Percentiles rank a stretch among this genome's conserved stretches.
Evolutionary conservation across 2,113 vertebrate species (phyloP).

Genomic region (Mesembrinibis cayennensis): DNA sequence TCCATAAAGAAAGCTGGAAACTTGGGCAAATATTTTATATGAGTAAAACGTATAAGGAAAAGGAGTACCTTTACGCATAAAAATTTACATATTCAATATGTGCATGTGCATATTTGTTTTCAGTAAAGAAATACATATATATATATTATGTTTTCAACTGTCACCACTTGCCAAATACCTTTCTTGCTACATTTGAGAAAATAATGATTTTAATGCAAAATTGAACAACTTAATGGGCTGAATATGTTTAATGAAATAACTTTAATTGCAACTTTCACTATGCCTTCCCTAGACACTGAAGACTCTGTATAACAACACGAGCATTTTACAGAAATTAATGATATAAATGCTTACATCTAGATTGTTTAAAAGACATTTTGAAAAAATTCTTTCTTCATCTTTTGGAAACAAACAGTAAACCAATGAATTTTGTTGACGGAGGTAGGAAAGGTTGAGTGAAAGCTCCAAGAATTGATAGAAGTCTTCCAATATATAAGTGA

Average conservation of each 20-base stretch:
- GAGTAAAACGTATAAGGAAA: not conserved
- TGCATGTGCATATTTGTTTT: not conserved
- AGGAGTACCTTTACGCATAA: not conserved
- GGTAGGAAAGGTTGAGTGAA: not conserved
- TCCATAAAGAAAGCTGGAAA: not conserved
- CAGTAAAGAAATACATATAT: not conserved
- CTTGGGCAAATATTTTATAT: not conserved
- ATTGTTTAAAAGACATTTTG: not conserved
- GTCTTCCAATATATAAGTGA: not conserved
- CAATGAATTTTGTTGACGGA: not conserved
- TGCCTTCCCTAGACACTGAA: not conserved
- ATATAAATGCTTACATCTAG: not conserved
- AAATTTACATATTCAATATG: not conserved
- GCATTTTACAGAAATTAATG: not conserved
- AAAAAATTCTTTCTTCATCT: not conserved
- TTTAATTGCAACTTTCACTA: conserved; percentile 30
- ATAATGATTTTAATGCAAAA: conserved; percentile 54
- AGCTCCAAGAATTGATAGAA: not conserved
- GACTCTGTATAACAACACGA: not conserved
- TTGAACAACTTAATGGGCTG: conserved; percentile 50
- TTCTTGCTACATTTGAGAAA: conserved; percentile 44
- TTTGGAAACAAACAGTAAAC: not conserved
- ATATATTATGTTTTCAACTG: not conserved
- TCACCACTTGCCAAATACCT: not conserved
- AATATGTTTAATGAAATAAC: conserved; percentile 20